A percentile compares a stretch with the other conserved stretches of the same genome.
Evolutionary conservation across 2,797 vertebrate genomes (phyloP).

Genomic region (Moxostoma hubbsi): DNA sequence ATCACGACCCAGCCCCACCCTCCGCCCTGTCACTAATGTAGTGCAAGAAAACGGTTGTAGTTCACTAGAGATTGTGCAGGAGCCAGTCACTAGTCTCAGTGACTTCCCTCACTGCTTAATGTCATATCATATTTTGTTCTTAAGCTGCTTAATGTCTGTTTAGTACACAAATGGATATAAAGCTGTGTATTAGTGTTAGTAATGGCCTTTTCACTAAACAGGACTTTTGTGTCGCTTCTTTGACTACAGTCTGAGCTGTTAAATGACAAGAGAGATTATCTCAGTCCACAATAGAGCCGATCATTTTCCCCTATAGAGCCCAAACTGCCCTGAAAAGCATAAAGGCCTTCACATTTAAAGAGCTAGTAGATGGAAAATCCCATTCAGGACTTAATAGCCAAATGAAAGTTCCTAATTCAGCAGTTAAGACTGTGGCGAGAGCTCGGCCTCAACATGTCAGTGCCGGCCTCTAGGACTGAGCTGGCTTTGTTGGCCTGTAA

Average conservation of each 20-base stretch:
- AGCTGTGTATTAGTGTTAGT: constrained; percentile 53
- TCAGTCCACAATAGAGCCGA: constrained; percentile 61
- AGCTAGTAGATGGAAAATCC: constrained; percentile 54
- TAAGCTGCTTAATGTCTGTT: constrained; percentile 62
- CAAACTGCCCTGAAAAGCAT: constrained; percentile 60
- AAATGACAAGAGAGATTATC: constrained; percentile 67
- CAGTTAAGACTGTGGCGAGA: constrained; percentile 53
- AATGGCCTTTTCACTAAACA: constrained; percentile 53
- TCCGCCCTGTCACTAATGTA: no score
- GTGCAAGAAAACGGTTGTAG: no score
- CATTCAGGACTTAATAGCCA: constrained; percentile 67
- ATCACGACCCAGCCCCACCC: no score
- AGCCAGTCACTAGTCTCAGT: constrained; percentile 13
- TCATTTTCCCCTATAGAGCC: constrained; percentile 60
- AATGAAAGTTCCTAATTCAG: constrained; percentile 66
- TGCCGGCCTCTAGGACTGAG: constrained; percentile 49
- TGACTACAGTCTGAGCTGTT: constrained; percentile 62
- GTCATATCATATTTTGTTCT: constrained; percentile 58
- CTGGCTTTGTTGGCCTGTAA: constrained; percentile 55
- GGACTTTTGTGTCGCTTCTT: constrained; percentile 61
- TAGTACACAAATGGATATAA: constrained; percentile 46
- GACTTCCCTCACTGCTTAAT: constrained; percentile 47
- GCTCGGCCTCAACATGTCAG: constrained; percentile 50
- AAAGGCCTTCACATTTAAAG: constrained; percentile 63
- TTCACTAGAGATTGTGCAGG: no score